Percentiles rank a stretch among this genome's conserved stretches.
These are phyloP conservation scores for Arvicanthis niloticus DNA, from an alignment of 2,113 vertebrate species.

Conservation along the genomic window DNA sequence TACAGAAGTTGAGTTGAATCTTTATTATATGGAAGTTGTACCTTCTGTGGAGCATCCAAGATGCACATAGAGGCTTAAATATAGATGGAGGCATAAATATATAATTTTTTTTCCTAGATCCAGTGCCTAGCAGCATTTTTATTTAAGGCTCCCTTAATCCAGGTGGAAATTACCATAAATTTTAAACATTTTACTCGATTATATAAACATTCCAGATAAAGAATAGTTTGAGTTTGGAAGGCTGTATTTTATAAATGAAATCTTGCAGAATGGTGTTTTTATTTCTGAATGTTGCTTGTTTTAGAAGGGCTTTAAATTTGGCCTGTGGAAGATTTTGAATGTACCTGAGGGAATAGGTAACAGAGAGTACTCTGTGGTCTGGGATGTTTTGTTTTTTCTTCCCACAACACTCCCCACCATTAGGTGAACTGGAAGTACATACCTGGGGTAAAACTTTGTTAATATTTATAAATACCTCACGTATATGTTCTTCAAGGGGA, in stretches of 20 bases:
- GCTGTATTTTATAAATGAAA: neutral
- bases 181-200: neutral
- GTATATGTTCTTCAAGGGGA: neutral
- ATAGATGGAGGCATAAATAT: neutral
- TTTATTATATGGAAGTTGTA: neutral
- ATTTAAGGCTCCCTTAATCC: neutral
- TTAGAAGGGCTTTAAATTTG: neutral
- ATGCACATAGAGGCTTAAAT: neutral
- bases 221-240: neutral
- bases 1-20: neutral
- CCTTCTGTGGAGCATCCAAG: neutral
- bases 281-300: neutral
- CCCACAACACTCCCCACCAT: too few relatives aligned
- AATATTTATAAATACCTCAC: neutral
- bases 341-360: neutral
- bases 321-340: neutral
- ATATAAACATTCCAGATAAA: neutral
- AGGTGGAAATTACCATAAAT: neutral
- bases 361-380: neutral
- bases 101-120: neutral
- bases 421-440: neutral
- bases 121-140: neutral
- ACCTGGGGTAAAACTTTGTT: neutral
- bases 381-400: accelerated
- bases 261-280: neutral